These are phyloP conservation scores for Procapra przewalskii DNA, from an alignment of 2,113 vertebrate species.

Conservation along the genomic window DNA sequence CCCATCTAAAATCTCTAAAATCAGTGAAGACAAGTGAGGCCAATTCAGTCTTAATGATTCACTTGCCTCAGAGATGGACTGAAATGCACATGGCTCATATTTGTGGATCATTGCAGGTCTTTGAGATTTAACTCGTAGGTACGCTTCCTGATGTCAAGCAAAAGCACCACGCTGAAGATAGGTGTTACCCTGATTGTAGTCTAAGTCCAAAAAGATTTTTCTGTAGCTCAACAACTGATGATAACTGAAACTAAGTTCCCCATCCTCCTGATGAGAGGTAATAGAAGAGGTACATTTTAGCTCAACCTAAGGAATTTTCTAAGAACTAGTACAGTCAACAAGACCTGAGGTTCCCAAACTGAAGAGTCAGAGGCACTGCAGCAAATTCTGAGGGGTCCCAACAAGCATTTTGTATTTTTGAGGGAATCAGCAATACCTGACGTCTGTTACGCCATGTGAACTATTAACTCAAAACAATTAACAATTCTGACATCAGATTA, in stretches of 20 bases:
- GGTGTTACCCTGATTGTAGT: neutral
- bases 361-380: neutral
- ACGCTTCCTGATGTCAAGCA: neutral
- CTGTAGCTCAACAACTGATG: neutral
- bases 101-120: neutral
- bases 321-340: neutral
- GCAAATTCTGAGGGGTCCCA: neutral
- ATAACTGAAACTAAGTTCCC: neutral
- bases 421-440: neutral
- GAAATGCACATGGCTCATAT: neutral
- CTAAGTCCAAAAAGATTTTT: neutral
- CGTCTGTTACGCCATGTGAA: neutral
- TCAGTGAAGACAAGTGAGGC: neutral
- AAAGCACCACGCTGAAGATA: neutral
- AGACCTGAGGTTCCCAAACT: neutral
- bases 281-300: neutral
- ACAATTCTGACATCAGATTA: neutral
- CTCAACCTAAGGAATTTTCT: neutral
- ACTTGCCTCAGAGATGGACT: neutral
- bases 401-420: neutral
- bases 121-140: neutral
- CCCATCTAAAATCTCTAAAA: neutral
- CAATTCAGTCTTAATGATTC: neutral
- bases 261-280: neutral
- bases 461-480: neutral